Percentiles rank a stretch among this genome's conserved stretches.
Evolutionary conservation across 2,797 vertebrate species (phyloP).

Genomic region (Chromis chromis): DNA sequence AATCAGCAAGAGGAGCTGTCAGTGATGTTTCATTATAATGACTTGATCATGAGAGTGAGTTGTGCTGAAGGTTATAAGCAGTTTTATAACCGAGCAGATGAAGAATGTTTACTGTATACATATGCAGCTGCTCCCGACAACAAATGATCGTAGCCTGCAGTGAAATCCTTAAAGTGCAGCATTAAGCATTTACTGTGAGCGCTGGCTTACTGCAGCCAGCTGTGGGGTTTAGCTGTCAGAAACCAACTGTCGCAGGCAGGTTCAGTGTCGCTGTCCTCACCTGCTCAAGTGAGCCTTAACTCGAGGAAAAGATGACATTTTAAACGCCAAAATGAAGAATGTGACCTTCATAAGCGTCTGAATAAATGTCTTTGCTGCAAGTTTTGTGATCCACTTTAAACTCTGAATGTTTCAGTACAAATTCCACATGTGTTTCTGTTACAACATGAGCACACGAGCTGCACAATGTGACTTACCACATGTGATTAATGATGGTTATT

Average conservation of each 20-base stretch:
- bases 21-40: neutral
- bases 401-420: neutral
- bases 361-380: neutral
- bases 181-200: slow-evolving; percentile 40
- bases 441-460: neutral
- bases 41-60: slow-evolving; percentile 26
- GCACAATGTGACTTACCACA: slow-evolving; percentile 39
- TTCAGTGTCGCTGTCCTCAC: slow-evolving; percentile 25
- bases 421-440: slow-evolving; percentile 7
- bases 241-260: slow-evolving; percentile 6
- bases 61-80: slow-evolving; percentile 8
- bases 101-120: slow-evolving; percentile 29
- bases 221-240: slow-evolving; percentile 29
- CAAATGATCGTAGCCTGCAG: slow-evolving; percentile 31
- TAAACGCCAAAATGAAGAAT: neutral
- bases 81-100: slow-evolving; percentile 29
- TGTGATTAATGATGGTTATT: slow-evolving; percentile 65
- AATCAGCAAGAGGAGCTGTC: neutral
- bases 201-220: slow-evolving; percentile 41
- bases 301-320: neutral
- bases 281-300: neutral
- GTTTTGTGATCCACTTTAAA: neutral
- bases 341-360: neutral
- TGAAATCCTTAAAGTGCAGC: slow-evolving; percentile 36
- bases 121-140: slow-evolving; percentile 26